phyloP scores from a whole-genome alignment of 2,113 vertebrate species.

The Ammodytes dubius region DNA sequence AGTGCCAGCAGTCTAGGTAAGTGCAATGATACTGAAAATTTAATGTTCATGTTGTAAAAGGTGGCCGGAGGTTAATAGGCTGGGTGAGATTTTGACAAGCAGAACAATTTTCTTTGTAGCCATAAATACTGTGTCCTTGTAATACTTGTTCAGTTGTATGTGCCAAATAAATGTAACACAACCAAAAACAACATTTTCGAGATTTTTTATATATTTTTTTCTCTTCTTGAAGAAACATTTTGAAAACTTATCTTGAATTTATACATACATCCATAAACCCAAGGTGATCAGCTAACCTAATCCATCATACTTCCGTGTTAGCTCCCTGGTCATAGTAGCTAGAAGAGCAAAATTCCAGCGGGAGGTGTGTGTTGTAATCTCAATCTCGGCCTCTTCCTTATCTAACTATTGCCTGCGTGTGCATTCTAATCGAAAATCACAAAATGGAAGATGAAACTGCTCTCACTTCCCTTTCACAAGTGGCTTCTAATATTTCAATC shows the following conservation, averaged over 20 bases:
- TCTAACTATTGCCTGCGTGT: neutral
- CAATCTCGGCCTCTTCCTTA: neutral
- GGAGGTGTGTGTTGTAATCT: neutral
- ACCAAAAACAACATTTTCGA: neutral
- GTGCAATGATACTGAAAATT: neutral
- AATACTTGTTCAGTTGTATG: neutral
- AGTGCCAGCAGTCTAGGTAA: constrained; percentile 1
- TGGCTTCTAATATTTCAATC: constrained; percentile 4
- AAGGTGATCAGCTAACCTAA: neutral
- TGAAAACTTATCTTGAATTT: neutral
- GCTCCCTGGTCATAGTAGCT: neutral
- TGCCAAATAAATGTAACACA: neutral
- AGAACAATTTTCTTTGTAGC: constrained; percentile 1
- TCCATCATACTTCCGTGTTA: neutral
- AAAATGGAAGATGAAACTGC: neutral
- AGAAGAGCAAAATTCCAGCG: neutral
- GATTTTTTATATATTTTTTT: neutral
- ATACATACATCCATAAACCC: neutral
- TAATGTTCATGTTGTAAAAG: constrained; percentile 26
- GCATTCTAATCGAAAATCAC: neutral
- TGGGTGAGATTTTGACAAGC: constrained; percentile 35
- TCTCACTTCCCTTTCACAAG: neutral
- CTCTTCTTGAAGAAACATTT: neutral
- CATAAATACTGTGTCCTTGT: neutral
- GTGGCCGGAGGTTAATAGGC: constrained; percentile 33